Evolutionary conservation across 2,888 invertebrate genomes (phyloP).

Genomic region (Hybos culiciformis): DNA sequence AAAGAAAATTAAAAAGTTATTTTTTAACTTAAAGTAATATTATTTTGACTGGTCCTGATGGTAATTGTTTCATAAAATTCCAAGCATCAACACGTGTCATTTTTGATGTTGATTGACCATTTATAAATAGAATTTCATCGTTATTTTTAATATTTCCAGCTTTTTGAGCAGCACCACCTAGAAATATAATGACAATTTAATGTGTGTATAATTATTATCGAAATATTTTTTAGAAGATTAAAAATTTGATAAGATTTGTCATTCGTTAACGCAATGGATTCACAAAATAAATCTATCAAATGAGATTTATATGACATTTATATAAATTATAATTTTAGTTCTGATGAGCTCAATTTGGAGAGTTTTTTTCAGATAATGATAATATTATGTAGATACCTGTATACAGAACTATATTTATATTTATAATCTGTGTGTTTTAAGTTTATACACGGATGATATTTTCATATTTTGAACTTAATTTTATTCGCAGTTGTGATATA

Average conservation of each 20-base stretch:
- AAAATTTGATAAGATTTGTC: neutral
- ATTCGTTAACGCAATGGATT: neutral
- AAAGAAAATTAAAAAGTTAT: slow-evolving; percentile 9
- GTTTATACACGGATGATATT: too few relatives aligned
- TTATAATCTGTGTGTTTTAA: too few relatives aligned
- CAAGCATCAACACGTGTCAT: slow-evolving; percentile 91
- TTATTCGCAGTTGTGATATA: too few relatives aligned
- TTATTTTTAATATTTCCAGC: slow-evolving; percentile 69
- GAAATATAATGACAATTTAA: neutral
- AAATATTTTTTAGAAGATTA: neutral
- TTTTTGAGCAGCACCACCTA: slow-evolving; percentile 83
- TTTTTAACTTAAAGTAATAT: slow-evolving; percentile 22
- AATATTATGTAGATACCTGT: too few relatives aligned
- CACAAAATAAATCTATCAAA: neutral
- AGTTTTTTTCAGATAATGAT: too few relatives aligned
- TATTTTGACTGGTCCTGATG: slow-evolving; percentile 62
- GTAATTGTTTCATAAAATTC: slow-evolving; percentile 81
- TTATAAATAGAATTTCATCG: slow-evolving; percentile 75
- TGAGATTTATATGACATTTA: slow-evolving; percentile 7
- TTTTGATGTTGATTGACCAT: slow-evolving; percentile 62
- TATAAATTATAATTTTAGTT: too few relatives aligned
- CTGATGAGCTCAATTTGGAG: too few relatives aligned
- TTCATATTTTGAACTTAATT: too few relatives aligned
- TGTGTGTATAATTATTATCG: neutral
- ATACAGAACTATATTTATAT: too few relatives aligned